Percentiles rank a stretch among this genome's conserved stretches.
Evolutionary conservation across 2,888 invertebrate species (phyloP).

Genomic region (Drosophila emarginata): DNA sequence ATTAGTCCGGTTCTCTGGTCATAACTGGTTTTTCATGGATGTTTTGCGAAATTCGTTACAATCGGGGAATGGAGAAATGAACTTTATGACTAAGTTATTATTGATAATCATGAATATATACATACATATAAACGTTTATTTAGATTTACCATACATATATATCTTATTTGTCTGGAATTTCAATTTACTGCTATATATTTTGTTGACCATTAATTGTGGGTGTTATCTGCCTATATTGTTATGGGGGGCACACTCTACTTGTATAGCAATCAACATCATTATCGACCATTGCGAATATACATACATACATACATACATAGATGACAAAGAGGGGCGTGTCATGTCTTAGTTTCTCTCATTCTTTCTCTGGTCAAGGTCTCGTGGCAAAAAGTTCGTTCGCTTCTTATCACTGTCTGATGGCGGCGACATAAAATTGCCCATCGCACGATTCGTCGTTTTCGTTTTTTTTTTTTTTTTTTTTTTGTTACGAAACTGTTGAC

Average conservation of each 20-base stretch:
- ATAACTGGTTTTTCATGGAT: conserved; percentile 51
- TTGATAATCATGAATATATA: neutral
- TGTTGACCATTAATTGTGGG: neutral
- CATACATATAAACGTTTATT: neutral
- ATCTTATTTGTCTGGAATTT: conserved; percentile 30
- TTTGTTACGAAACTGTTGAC: conserved; percentile 65
- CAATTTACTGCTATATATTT: conserved; percentile 29
- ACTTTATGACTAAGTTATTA: conserved; percentile 33
- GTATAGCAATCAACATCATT: conserved; percentile 4
- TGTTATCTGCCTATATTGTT: neutral
- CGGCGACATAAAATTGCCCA: neutral
- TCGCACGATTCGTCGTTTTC: conserved; percentile 33
- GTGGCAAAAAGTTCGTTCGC: conserved; percentile 22
- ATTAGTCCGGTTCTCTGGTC: conserved; percentile 14
- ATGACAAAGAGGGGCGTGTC: conserved; percentile 34
- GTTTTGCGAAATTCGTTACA: conserved; percentile 64
- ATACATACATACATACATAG: neutral
- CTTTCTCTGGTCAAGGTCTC: conserved; percentile 31
- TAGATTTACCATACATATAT: conserved; percentile 13
- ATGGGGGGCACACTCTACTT: neutral
- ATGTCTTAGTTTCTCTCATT: conserved; percentile 11
- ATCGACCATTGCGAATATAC: conserved; percentile 1
- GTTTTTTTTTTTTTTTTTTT: too few species aligned
- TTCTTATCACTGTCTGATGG: conserved; percentile 24
- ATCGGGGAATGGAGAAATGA: conserved; percentile 30